These are phyloP conservation scores for Coremacera marginata DNA, from an alignment of 2,888 invertebrate genomes.

Conservation along the genomic window DNA sequence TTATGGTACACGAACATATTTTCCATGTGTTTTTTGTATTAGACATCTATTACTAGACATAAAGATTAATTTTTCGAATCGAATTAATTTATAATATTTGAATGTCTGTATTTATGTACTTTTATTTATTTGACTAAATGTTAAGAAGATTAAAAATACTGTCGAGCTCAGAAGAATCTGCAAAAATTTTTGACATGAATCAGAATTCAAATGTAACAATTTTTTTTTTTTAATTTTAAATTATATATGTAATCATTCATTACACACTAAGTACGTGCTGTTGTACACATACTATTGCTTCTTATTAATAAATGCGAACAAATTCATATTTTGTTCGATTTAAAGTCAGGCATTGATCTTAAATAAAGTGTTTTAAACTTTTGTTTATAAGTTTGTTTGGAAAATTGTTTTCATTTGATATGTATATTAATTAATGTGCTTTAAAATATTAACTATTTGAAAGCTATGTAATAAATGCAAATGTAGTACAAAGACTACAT, in stretches of 20 bases:
- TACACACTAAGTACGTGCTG: background rate
- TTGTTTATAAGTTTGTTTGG: too few relatives aligned
- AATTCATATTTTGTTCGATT: background rate
- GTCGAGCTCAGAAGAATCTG: conserved; percentile 31
- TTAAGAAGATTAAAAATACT: conserved; percentile 36
- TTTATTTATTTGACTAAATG: conserved; percentile 22
- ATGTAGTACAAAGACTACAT: too few relatives aligned
- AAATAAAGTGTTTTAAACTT: conserved; percentile 25
- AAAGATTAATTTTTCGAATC: too few relatives aligned
- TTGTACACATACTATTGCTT: conserved; percentile 8
- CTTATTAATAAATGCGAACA: conserved; percentile 3
- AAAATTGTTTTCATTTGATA: too few relatives aligned
- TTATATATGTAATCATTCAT: background rate
- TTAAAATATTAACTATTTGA: too few relatives aligned
- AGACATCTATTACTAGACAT: too few relatives aligned
- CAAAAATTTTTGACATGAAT: conserved; percentile 11
- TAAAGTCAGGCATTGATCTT: background rate
- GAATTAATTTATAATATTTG: too few relatives aligned
- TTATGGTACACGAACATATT: too few relatives aligned
- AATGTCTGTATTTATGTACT: too few relatives aligned
- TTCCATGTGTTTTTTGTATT: too few relatives aligned
- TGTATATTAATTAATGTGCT: too few relatives aligned
- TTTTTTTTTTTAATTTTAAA: background rate
- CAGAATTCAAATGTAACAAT: background rate
- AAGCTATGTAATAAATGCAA: too few relatives aligned